Conservation (phyloP, 2,797 vertebrate species). For the Fistularia tabacaria region DNA sequence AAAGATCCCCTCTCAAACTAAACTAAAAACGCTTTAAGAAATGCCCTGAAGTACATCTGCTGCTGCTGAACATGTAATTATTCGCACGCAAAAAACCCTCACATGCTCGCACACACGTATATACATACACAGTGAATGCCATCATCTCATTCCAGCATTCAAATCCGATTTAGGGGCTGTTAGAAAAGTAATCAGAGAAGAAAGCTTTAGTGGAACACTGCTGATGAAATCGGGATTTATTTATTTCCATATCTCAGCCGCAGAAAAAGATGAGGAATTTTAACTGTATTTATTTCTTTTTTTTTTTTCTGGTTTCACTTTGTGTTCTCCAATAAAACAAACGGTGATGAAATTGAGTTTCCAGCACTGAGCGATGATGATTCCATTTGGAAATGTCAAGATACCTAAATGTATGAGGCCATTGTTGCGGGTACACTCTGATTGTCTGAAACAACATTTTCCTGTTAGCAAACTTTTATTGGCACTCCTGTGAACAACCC, state of each 20-base stretch:
- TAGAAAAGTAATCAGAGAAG: conserved; percentile 47
- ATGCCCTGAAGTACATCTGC: conserved; percentile 4
- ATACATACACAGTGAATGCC: conserved; percentile 26
- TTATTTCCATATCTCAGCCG: conserved; percentile 29
- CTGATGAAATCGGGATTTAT: conserved; percentile 9
- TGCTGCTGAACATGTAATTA: conserved; percentile 7
- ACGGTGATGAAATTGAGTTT: too few relatives aligned
- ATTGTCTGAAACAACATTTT: background rate
- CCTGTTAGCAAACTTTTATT: background rate
- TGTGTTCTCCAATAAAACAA: conserved; percentile 13
- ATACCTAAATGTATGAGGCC: background rate
- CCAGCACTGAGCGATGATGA: background rate
- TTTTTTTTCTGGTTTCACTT: conserved; percentile 7
- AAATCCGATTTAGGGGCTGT: conserved; percentile 52
- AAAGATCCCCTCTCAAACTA: background rate
- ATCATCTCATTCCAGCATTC: conserved; percentile 47
- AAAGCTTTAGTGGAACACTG: conserved; percentile 40
- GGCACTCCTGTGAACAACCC: too few relatives aligned
- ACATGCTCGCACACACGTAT: conserved; percentile 3
- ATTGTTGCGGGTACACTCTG: background rate
- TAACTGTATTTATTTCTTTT: too few relatives aligned
- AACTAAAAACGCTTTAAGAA: conserved; percentile 4
- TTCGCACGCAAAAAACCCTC: conserved; percentile 1
- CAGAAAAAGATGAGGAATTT: conserved; percentile 1
- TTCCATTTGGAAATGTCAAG: conserved; percentile 7